Base-by-base conservation (phyloP, 1,140 invertebrate species). In the Uloborus diversus region DNA sequence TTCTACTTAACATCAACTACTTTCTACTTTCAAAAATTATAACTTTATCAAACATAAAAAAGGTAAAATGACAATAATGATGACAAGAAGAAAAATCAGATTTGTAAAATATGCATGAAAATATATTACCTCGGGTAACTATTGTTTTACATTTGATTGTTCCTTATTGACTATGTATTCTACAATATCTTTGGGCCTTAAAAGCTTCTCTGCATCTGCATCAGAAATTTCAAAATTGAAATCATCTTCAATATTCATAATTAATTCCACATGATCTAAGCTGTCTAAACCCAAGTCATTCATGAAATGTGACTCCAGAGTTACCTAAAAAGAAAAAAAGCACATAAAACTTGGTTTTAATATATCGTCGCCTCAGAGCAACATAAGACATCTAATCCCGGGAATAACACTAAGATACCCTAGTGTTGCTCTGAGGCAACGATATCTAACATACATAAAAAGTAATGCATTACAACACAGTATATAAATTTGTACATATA, bases 231-330 rank as follows among this genome's bases (percentile, higher is more conserved):
- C 97, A 90, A 99, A 99, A 90, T 93, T 70, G 89, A 99, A 99
- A 88, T 99, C 98, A 90, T 99, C 97, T 88, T 99, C 98, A 89
- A 99, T 96, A 1, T 96, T 96, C 96, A 99, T 99, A 73, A 99
- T 97, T 51, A 99, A 33, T 90, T 99, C 98, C 32, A 99, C 97
- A 88, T 99, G 97, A 88, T 99, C 98, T 81, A 99, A 88, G 5
- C 96, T 99, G 86, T 99, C 98, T 79, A 99, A 88, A 47, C 97
- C 98, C 81, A 99, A 88, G 86, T 99, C 98, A 86, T 96, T 96
- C 81, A 97, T 95, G 86, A 99, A 99, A 88, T 99, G 96, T 14
- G 96, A 94, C 3, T 98, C 93, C 68, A 97, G 83, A 73, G 84
- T 87, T 93, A 97, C 94, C 94, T 97, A 9, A 11, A 79, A 79